phyloP scores from a whole-genome alignment of 1,140 invertebrate species.

The Solen grandis region DNA sequence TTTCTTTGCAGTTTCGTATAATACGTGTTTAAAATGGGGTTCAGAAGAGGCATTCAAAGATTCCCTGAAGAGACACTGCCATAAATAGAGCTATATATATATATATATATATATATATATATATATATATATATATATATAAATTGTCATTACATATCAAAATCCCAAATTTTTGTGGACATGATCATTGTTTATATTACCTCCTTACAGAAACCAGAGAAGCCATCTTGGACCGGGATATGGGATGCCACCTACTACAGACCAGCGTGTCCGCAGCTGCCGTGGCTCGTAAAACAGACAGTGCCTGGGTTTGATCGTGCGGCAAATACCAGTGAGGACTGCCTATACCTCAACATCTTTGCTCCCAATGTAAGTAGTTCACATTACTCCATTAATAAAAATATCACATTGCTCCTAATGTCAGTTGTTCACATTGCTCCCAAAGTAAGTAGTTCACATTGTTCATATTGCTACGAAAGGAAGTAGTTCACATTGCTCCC shows the following conservation, averaged over 20 bases:
- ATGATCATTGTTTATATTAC: conserved; percentile 22
- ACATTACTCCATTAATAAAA: no score
- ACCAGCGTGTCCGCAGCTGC: conserved; percentile 95
- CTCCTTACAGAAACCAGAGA: conserved; percentile 67
- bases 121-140: no score
- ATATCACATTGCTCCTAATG: no score
- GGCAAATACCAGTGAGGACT: conserved; percentile 94
- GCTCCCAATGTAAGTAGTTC: conserved; percentile 90
- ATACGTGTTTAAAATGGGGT: no score
- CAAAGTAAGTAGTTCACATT: conserved; percentile 86
- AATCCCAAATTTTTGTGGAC: no score
- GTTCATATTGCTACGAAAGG: conserved; percentile 89
- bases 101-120: no score
- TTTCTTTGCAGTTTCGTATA: no score
- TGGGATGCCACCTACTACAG: conserved; percentile 87
- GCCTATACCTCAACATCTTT: conserved; percentile 96
- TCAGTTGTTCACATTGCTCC: conserved; percentile 95
- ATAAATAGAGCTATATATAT: no score
- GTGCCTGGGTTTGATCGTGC: conserved; percentile 64
- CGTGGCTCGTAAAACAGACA: conserved; percentile 86
- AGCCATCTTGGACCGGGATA: conserved; percentile 70
- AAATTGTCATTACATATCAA: no score
- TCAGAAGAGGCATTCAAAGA: no score
- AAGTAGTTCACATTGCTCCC: no score
- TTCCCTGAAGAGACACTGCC: no score